Percentiles rank a stretch among this genome's conserved stretches.
Conservation (phyloP, 2,797 vertebrate species). For the Myripristis murdjan region DNA sequence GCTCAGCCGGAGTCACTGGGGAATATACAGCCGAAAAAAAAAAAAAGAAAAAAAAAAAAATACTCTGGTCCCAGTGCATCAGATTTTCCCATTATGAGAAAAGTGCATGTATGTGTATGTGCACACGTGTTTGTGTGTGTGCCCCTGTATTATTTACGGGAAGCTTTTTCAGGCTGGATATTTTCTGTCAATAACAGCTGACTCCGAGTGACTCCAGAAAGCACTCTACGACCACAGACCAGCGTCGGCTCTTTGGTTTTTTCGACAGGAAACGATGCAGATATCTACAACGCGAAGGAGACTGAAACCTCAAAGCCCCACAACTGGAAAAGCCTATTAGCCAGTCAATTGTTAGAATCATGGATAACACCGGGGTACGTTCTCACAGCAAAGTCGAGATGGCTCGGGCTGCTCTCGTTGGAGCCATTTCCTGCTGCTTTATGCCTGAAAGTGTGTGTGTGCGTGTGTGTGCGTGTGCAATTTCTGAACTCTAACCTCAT, state of each 20-base stretch:
- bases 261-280: conserved; percentile 39
- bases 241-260: conserved; percentile 21
- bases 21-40: no score
- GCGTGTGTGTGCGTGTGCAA: conserved; percentile 29
- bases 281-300: conserved; percentile 38
- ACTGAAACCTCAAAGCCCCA: conserved; percentile 48
- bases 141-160: conserved; percentile 39
- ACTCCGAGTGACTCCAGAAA: conserved; percentile 29
- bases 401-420: conserved; percentile 34
- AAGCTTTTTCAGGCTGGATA: conserved; percentile 54
- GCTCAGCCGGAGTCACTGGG: conserved; percentile 50
- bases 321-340: conserved; percentile 51
- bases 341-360: conserved; percentile 38
- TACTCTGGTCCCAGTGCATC: not conserved
- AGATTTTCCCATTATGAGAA: conserved; percentile 16
- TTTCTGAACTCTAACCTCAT: conserved; percentile 29
- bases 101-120: conserved; percentile 3
- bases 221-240: conserved; percentile 34
- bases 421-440: conserved; percentile 27
- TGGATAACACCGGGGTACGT: conserved; percentile 40
- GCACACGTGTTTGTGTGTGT: not conserved
- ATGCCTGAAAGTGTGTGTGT: not conserved
- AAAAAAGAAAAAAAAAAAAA: conserved; percentile 15
- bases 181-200: conserved; percentile 45
- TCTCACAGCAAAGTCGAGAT: conserved; percentile 37